phyloP scores from a whole-genome alignment of 2,888 invertebrate species.

The Phyto melanocephala region DNA sequence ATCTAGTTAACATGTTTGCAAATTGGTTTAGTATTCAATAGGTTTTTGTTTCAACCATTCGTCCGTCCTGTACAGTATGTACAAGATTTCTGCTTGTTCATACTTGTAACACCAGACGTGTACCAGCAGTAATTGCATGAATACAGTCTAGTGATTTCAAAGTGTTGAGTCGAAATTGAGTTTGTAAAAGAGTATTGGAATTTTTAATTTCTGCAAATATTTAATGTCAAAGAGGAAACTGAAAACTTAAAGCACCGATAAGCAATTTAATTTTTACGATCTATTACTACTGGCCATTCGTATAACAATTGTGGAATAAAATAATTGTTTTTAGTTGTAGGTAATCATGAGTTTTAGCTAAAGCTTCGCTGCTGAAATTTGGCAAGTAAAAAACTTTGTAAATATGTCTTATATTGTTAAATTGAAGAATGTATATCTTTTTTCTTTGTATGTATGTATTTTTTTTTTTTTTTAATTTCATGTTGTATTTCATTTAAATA shows the following conservation, averaged over 20 bases:
- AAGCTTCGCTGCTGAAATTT: no score
- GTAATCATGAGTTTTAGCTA: no score
- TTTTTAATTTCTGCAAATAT: neutral
- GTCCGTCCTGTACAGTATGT: constrained; percentile 8
- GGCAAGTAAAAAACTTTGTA: no score
- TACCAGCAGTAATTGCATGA: constrained; percentile 7
- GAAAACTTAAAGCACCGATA: no score
- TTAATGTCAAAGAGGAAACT: neutral
- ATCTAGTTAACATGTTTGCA: constrained; percentile 64
- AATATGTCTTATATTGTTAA: no score
- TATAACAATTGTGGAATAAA: no score
- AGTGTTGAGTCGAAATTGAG: neutral
- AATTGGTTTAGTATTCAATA: constrained; percentile 61
- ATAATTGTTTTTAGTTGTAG: no score
- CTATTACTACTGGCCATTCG: no score
- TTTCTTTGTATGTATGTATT: no score
- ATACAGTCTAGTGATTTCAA: constrained; percentile 12
- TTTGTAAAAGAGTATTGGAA: neutral
- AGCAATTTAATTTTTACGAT: no score
- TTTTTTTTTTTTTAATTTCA: neutral
- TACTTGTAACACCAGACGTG: constrained; percentile 8
- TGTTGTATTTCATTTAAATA: neutral
- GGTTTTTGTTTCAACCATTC: constrained; percentile 5
- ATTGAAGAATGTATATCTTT: no score
- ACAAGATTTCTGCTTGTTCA: constrained; percentile 6